Conservation (phyloP, 35 echinoderm and acorn worm species). For the Acanthaster planci region DNA sequence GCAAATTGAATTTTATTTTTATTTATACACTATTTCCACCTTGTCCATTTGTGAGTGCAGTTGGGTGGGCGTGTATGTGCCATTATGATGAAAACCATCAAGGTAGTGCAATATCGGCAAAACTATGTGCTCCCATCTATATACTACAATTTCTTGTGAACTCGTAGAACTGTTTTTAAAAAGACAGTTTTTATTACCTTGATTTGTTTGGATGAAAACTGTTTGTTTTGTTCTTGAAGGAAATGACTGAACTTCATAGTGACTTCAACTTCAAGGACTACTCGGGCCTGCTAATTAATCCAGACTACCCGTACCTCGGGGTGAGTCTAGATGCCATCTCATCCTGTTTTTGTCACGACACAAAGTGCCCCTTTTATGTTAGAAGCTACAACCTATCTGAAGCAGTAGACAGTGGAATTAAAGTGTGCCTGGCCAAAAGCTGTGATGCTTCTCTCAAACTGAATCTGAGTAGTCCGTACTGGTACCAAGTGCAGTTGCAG, state of each 20-base stretch:
- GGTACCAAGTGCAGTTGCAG: neutral
- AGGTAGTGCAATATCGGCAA: neutral
- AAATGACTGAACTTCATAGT: neutral
- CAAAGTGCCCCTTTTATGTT: neutral
- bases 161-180: no score
- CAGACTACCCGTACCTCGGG: neutral
- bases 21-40: neutral
- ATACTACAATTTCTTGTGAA: no score
- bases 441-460: neutral
- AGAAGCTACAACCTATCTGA: neutral
- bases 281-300: neutral
- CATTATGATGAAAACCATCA: neutral
- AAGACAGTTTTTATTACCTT: neutral
- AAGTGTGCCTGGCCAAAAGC: neutral
- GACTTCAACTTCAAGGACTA: neutral
- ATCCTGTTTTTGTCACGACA: neutral
- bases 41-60: no score
- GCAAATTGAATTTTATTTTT: neutral
- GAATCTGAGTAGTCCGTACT: neutral
- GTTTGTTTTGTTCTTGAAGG: neutral
- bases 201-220: neutral
- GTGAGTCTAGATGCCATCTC: neutral
- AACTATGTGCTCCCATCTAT: neutral
- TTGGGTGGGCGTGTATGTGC: neutral
- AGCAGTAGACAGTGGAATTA: neutral